A percentile compares a stretch with the other conserved stretches of the same genome.
Evolutionary conservation across 2,797 vertebrate genomes (phyloP).

Genomic region (Sitta carolinensis): DNA sequence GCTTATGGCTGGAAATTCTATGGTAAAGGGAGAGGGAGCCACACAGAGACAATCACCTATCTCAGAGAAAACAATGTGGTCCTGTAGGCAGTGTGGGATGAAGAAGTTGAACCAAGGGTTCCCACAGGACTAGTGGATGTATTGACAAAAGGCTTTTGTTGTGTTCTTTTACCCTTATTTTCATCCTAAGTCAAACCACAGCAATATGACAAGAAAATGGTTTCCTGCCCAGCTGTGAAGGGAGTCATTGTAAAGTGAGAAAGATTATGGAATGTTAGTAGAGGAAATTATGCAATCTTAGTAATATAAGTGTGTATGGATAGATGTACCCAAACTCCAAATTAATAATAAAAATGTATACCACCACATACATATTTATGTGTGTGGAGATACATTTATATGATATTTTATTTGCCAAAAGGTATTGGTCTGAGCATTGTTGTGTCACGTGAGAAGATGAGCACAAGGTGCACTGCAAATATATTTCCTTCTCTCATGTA

Average conservation of each 20-base stretch:
- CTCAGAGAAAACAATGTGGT: not conserved
- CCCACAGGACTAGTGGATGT: not conserved
- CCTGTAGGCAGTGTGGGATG: not conserved
- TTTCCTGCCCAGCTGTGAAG: not conserved
- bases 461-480: not conserved
- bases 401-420: not conserved
- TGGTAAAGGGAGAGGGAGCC: not conserved
- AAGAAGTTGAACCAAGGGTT: not conserved
- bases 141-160: not conserved
- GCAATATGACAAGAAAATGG: not conserved
- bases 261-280: not conserved
- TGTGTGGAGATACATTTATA: not conserved
- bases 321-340: not conserved
- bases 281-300: not conserved
- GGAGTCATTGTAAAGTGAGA: not conserved
- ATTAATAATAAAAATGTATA: not conserved
- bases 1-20: not conserved
- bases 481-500: not conserved
- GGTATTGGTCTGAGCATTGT: not conserved
- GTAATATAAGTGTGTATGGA: not conserved
- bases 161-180: not conserved
- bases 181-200: not conserved
- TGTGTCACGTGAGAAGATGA: not conserved
- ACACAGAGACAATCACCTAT: not conserved
- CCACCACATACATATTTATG: not conserved